These are phyloP conservation scores for Ctenopoma multispine DNA, from an alignment of 2,797 vertebrate genomes.

Conservation along the genomic window DNA sequence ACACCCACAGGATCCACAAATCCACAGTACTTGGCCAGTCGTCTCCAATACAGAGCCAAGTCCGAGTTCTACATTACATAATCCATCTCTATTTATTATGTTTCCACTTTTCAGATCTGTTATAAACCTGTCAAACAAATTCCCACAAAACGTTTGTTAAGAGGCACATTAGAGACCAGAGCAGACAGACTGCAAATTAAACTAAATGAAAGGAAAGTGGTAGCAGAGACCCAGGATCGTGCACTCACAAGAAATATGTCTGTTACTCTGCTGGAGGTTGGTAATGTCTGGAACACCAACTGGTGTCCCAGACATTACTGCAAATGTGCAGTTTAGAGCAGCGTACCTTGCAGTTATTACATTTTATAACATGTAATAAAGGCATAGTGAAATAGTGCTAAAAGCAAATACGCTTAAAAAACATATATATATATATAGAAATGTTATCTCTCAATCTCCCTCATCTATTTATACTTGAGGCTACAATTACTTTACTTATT, in stretches of 20 bases:
- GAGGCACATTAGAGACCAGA: not conserved
- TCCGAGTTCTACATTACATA: not conserved
- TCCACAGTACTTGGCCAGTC: not conserved
- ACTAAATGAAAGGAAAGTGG: not conserved
- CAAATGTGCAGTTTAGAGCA: conserved; percentile 16
- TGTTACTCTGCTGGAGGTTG: not conserved
- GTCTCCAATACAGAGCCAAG: not conserved
- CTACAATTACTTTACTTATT: conserved; percentile 34
- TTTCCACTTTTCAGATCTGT: not conserved
- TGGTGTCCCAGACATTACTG: conserved; percentile 12
- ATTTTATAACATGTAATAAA: conserved; percentile 14
- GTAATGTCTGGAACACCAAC: too few species aligned
- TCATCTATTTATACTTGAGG: conserved; percentile 39
- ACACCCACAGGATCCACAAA: not conserved
- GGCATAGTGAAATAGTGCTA: not conserved
- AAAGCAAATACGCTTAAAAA: conserved; percentile 11
- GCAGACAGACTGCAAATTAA: not conserved
- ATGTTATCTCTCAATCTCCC: conserved; percentile 2
- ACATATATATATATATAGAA: too few species aligned
- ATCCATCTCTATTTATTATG: not conserved
- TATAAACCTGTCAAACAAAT: not conserved
- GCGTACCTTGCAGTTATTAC: not conserved
- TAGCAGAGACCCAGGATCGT: not conserved
- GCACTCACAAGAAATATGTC: not conserved
- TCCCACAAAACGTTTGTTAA: not conserved